Evolutionary conservation across 2,113 vertebrate genomes (phyloP), one percentile per base, ranked within the genome.

Genomic region (Ancistrus triradiatus): DNA sequence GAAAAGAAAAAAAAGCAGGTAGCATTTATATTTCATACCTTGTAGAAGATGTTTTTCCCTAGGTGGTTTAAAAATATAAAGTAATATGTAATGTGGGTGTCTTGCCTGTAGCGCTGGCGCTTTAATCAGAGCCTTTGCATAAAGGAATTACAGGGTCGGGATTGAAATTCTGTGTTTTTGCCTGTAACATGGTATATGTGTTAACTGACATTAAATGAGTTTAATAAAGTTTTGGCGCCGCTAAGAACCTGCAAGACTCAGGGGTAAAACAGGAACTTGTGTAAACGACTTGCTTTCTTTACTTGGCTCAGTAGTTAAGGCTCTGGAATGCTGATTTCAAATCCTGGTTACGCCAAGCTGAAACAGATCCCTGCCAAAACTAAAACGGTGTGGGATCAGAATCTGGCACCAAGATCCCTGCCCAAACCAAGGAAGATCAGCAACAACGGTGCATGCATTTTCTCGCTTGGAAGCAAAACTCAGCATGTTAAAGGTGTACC

Each of bases 381-480:
- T n/a, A n/a, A n/a, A n/a, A n/a, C n/a, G n/a, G n/a, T n/a, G n/a
- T n/a, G n/a, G n/a, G n/a, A n/a, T n/a, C n/a, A n/a, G n/a, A n/a
- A n/a, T n/a, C n/a, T n/a, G n/a, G n/a, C n/a, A n/a, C n/a, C n/a
- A n/a, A n/a, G n/a, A n/a, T n/a, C n/a, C n/a, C n/a, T n/a, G n/a
- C n/a, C n/a, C n/a, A n/a, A n/a, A n/a, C n/a, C n/a, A n/a, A n/a
- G n/a, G n/a, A n/a, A n/a, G n/a, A n/a, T n/a, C n/a, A n/a, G n/a
- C n/a, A n/a, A n/a, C n/a, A n/a, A n/a, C n/a, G n/a, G n/a, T n/a
- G n/a, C n/a, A n/a, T n/a, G n/a, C n/a, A n/a, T n/a, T n/a, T n/a
- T n/a, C n/a, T n/a, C n/a, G n/a, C n/a, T n/a, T n/a, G 28, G 53
- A 61, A 63, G 43, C 59, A 15, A 18, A 44, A 35, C 64, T 62